phyloP scores from a whole-genome alignment of 2,888 invertebrate species.

The Salticus scenicus region DNA sequence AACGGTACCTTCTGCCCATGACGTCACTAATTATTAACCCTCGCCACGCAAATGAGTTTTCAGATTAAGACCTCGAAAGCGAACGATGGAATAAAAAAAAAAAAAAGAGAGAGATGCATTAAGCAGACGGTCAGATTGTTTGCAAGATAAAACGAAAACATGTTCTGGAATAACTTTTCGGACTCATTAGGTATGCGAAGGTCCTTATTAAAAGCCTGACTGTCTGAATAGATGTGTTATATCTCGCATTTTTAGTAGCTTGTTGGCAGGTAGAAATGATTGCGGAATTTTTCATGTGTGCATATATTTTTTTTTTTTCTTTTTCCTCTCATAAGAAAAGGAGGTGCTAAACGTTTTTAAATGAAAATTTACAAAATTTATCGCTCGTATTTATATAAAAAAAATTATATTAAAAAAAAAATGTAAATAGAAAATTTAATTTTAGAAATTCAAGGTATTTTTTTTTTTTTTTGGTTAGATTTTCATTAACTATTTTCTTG shows the following conservation, averaged over 20 bases:
- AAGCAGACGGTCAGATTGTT: conserved; percentile 41
- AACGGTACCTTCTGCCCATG: conserved; percentile 33
- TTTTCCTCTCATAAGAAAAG: not conserved
- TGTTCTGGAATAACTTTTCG: conserved; percentile 42
- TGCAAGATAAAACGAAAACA: conserved; percentile 30
- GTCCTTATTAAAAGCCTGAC: conserved; percentile 47
- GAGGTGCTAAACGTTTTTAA: too few relatives aligned
- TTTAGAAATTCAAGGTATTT: too few relatives aligned
- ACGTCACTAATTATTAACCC: conserved; percentile 60
- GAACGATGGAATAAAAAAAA: conserved; percentile 23
- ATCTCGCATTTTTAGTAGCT: conserved; percentile 32
- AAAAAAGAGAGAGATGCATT: not conserved
- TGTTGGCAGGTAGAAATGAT: conserved; percentile 17
- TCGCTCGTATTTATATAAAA: too few relatives aligned
- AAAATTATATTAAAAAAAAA: too few relatives aligned
- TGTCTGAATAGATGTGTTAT: conserved; percentile 33
- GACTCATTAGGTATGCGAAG: conserved; percentile 51
- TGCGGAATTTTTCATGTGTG: not conserved
- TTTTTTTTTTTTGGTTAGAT: too few relatives aligned
- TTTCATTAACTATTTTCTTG: too few relatives aligned
- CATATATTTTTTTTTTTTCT: not conserved
- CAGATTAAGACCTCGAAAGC: conserved; percentile 35
- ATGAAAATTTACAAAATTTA: too few relatives aligned
- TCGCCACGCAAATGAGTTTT: conserved; percentile 55
- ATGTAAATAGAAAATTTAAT: too few relatives aligned